phyloP scores from a whole-genome alignment of 2,888 invertebrate genomes.

The Eristalis pertinax region DNA sequence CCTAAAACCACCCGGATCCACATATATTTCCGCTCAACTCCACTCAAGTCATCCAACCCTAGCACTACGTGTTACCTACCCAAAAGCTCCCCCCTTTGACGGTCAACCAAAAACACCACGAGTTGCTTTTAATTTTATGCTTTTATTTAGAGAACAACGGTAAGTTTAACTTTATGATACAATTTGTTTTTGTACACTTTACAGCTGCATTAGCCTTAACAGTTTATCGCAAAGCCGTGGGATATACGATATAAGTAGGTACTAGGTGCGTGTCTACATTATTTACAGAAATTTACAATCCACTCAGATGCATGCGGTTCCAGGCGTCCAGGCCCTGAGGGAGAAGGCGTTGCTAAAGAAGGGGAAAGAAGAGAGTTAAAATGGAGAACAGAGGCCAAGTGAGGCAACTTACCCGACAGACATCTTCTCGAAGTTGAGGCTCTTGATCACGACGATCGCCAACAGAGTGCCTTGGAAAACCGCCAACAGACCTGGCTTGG shows the following conservation, averaged over 20 bases:
- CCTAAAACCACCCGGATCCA: too few species aligned
- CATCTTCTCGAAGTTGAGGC: slow-evolving; percentile 59
- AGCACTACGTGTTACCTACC: too few species aligned
- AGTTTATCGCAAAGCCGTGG: neutral
- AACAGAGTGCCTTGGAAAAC: slow-evolving; percentile 71
- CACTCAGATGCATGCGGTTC: slow-evolving; percentile 27
- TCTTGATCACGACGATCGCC: slow-evolving; percentile 70
- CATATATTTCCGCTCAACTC: too few species aligned
- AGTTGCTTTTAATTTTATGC: slow-evolving; percentile 26
- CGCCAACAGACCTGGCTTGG: slow-evolving; percentile 57
- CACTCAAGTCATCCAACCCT: too few species aligned
- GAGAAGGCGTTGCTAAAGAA: slow-evolving; percentile 21
- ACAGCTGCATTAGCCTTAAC: slow-evolving; percentile 16
- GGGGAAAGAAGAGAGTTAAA: neutral
- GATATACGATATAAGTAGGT: slow-evolving; percentile 27
- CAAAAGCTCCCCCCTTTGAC: too few species aligned
- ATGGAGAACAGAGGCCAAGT: neutral
- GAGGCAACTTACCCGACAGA: slow-evolving; percentile 67
- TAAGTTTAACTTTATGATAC: slow-evolving; percentile 15
- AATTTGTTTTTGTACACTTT: slow-evolving; percentile 28
- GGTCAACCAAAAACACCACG: neutral
- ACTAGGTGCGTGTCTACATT: slow-evolving; percentile 25
- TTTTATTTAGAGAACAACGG: slow-evolving; percentile 20
- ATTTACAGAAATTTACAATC: slow-evolving; percentile 39
- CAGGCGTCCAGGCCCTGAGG: slow-evolving; percentile 9